Evolutionary conservation across 1,140 invertebrate genomes (phyloP).

Genomic region (Lasioglossum baleicum): DNA sequence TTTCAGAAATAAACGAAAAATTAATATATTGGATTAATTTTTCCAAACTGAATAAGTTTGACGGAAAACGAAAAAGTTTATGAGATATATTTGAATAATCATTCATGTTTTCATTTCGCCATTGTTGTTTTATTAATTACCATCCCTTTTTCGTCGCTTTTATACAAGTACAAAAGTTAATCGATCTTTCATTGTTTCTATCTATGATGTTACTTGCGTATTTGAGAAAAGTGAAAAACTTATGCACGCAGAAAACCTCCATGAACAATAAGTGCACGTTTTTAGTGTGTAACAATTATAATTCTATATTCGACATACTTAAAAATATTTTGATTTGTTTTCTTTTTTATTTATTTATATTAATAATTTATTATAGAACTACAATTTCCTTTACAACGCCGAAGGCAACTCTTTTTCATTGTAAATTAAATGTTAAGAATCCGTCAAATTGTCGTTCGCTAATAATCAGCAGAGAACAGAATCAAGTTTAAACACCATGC

Average conservation of each 20-base stretch:
- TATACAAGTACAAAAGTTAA: neutral
- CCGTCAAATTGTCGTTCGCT: neutral
- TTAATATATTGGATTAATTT: neutral
- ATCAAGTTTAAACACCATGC: neutral
- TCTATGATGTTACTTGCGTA: conserved; percentile 1
- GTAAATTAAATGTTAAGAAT: neutral
- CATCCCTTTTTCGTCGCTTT: neutral
- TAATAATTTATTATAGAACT: conserved; percentile 38
- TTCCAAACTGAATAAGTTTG: neutral
- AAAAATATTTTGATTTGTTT: conserved; percentile 27
- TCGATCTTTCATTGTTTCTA: neutral
- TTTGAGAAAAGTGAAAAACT: conserved; percentile 19
- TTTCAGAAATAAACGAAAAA: no score
- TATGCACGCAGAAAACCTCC: conserved; percentile 30
- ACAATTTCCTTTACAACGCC: conserved; percentile 8
- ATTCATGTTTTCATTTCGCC: neutral
- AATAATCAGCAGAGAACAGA: neutral
- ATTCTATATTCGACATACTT: conserved; percentile 4
- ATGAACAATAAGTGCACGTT: conserved; percentile 5
- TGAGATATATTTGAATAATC: neutral
- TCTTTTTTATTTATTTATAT: conserved; percentile 9
- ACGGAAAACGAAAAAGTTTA: neutral
- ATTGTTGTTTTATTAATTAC: no score
- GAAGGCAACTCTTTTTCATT: neutral
- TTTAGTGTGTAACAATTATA: conserved; percentile 23